Evolutionary conservation across 2,888 invertebrate genomes (phyloP), one percentile per base, ranked within the genome.

Genomic region (Acanthosepion pharaonis): DNA sequence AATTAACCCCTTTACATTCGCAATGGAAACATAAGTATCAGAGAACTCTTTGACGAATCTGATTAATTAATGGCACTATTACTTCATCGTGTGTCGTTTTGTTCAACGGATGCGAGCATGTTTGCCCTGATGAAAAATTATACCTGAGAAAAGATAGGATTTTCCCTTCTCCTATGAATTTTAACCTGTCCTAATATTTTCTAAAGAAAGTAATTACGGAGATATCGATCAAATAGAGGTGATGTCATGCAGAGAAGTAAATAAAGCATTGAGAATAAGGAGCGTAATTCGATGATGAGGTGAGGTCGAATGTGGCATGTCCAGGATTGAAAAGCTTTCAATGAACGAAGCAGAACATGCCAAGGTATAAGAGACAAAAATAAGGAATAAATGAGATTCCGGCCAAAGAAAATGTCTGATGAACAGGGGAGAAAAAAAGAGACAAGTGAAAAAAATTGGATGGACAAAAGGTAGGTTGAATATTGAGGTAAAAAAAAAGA

Each of bases 51-150:
- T 78, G n/a, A n/a, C 78, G 15, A 15, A 20, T 9, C 6, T n/a
- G n/a, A 78, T 78, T 78, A 78, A 78, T 78, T 78, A 78, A 78
- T 78, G 78, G n/a, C n/a, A 78, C 78, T 78, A 59, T 59, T 78
- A 78, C 78, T n/a, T n/a, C n/a, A 9, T n/a, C 11, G 11, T n/a
- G 9, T n/a, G n/a, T n/a, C 15, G 9, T 78, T n/a, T n/a, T 78
- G 78, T 78, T n/a, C 78, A 78, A n/a, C 78, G 4, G 4, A n/a
- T 11, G 18, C n/a, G n/a, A 1, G 11, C n/a, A 15, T 9, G n/a
- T 78, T 78, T 78, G n/a, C 78, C 11, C n/a, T n/a, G n/a, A 18
- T n/a, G 18, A 78, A 15, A n/a, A n/a, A 78, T 78, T 78, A 78
- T 78, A 78, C 0, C 78, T n/a, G 28, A 1, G n/a, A n/a, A 78